Base-by-base conservation (phyloP, 2,797 vertebrate genomes). In the Coilia nasus region DNA sequence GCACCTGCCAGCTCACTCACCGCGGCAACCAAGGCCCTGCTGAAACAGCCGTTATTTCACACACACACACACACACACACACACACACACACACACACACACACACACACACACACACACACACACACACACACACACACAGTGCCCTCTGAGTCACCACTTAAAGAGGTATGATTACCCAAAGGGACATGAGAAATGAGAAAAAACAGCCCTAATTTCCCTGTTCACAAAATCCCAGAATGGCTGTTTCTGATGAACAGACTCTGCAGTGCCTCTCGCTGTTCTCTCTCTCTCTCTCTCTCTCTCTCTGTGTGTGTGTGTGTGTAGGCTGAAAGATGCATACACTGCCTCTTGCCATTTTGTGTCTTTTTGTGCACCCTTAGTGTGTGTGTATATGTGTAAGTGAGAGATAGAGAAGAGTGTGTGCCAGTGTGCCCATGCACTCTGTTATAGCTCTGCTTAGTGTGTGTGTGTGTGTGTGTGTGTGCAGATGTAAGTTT, bases 1-100 rank as follows among this genome's bases (percentile, higher is more conserved):
- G 71, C 35, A 41, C 31, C 71, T 78, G 71, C 71, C 71, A 78
- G 28, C 71, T 78, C 31, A 19, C 31, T 78, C 71, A 41, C 71
- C 28, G 71, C 71, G 14, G 31, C 35, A 21, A 78, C 5, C 31
- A 44, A 44, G 71, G 71, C 31, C 71, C 71, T 44, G 71, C 71
- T 78, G 31, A 78, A 41, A 17, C 71, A 78, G 15, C 31, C 71
- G 35, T 78, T 6, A 67, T 67, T 67, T 31, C 64, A 31, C 64
- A 67, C 64, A 31, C 25, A 67, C 64, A 67, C 62, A 64, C 62
- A 67, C 23, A 67, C 23, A 67, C 62, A 67, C 62, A 28, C 64
- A 31, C 28, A 71, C 28, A 35, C 64, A 71, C 19, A n/a, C 21
- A 62, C 19, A 9, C 28, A 71, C 67, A 75, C 15, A 9, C 67